phyloP scores from a whole-genome alignment of 2,797 vertebrate genomes.

The Lycodopsis pacificus region DNA sequence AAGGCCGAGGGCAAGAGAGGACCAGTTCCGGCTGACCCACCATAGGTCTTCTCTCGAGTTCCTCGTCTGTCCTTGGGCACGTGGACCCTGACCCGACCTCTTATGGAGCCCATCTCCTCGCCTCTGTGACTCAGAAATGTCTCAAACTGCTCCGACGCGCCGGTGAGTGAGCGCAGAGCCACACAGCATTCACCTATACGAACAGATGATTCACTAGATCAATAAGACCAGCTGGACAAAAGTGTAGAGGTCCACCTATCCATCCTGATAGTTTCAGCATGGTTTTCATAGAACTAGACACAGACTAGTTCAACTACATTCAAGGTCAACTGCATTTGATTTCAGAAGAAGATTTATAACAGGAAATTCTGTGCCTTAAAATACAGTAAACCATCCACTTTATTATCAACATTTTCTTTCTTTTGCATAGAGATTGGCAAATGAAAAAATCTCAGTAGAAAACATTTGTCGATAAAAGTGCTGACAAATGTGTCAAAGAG shows the following conservation, averaged over 20 bases:
- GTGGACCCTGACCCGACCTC: slow-evolving; percentile 82
- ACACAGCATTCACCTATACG: slow-evolving; percentile 87
- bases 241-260: not conserved
- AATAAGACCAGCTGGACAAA: not conserved
- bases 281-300: not conserved
- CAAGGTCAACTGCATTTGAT: not conserved
- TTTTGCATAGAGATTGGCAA: not conserved
- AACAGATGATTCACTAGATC: not conserved
- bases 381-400: not conserved
- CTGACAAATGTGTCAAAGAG: not conserved
- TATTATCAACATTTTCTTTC: not conserved
- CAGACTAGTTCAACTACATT: not conserved
- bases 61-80: slow-evolving; percentile 78
- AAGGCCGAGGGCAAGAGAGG: slow-evolving; percentile 31
- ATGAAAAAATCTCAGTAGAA: not conserved
- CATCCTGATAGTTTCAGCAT: not conserved
- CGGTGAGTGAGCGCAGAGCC: slow-evolving; percentile 78
- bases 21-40: slow-evolving; percentile 66
- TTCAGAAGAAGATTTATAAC: not conserved
- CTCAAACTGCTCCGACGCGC: slow-evolving; percentile 83
- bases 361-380: not conserved
- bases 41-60: slow-evolving; percentile 80
- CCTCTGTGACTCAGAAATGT: slow-evolving; percentile 87
- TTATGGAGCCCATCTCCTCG: slow-evolving; percentile 89
- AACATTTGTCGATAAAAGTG: not conserved